Base-by-base conservation (phyloP, 2,888 invertebrate genomes). In the Cremastinae sp. region DNA sequence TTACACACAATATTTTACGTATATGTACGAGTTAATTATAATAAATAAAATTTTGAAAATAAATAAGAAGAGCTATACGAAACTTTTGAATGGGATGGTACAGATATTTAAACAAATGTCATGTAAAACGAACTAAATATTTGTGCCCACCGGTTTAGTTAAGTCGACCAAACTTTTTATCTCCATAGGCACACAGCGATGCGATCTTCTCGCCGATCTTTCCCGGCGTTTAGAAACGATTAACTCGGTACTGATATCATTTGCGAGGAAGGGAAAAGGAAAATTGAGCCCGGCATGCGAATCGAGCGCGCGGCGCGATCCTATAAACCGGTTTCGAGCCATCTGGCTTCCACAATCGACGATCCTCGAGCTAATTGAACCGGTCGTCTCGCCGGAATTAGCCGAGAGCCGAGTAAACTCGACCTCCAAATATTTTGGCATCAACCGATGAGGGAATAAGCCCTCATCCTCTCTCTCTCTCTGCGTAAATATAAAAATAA, bases 341-440 rank as follows among this genome's bases (percentile, higher is more conserved):
- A 47, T 43, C 53, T 54, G 68, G 76, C 70, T 74, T 76, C 75
- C 61, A 14, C 43, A 71, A 68, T 73, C 70, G 70, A 72, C 62
- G 68, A 65, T 45, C 58, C 16, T 18, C 51, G 47, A 41, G 59
- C 79, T 79, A 80, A 80, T 80, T 81, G 79, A 82, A 80, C 80
- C 76, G 80, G 78, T 80, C 78, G 70, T 68, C 72, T 10, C 10
- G 78, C 78, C 80, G 80, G 83, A 83, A 84, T 85, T 83, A 83
- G 80, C 78, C 78, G 75, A 74, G 80, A 78, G 28, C 28, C 77
- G 68, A 53, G 72, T 64, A 75, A 76, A 77, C 71, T 73, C 81
- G 74, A 79, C 81, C 83, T 81, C 83, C 81, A 86, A 86, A 86
- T 85, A 85, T 86, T 86, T 85, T 84, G 84, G 84, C 83, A 81